Conservation (phyloP, 2,797 vertebrate genomes). For the Artibeus jamaicensis region DNA sequence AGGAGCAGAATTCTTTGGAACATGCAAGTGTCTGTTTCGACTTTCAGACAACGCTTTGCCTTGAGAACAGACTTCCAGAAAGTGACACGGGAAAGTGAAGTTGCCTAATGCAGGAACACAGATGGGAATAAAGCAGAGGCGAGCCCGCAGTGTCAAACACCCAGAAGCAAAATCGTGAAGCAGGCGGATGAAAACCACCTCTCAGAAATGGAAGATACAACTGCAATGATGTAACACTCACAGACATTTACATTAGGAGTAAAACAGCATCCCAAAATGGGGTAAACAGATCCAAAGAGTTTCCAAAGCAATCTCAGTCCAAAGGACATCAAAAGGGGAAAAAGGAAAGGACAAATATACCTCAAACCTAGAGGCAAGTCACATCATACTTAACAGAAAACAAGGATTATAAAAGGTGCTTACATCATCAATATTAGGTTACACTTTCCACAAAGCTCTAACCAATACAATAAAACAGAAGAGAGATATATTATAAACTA, state of each 20-base stretch:
- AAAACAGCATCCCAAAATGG: background rate
- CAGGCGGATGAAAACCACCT: background rate
- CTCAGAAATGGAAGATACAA: background rate
- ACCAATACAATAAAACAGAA: background rate
- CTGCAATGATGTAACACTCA: background rate
- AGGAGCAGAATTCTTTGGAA: background rate
- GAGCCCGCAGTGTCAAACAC: background rate
- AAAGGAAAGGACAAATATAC: background rate
- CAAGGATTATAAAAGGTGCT: background rate
- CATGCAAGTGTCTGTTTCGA: background rate
- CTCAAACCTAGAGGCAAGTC: background rate
- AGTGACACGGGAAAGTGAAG: background rate
- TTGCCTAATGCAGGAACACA: background rate
- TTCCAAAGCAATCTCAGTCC: background rate
- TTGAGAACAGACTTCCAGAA: background rate
- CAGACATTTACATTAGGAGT: background rate
- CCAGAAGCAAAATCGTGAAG: background rate
- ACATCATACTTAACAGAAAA: conserved; percentile 14
- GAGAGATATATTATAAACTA: background rate
- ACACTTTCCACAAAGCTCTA: background rate
- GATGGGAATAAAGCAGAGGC: background rate
- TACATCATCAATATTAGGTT: background rate
- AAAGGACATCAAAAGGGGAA: background rate
- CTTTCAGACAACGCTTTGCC: background rate
- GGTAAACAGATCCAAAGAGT: background rate